A percentile compares a stretch with the other conserved stretches of the same genome.
phyloP scores from a whole-genome alignment of 2,888 invertebrate genomes.

The Drosophila picticornis region DNA sequence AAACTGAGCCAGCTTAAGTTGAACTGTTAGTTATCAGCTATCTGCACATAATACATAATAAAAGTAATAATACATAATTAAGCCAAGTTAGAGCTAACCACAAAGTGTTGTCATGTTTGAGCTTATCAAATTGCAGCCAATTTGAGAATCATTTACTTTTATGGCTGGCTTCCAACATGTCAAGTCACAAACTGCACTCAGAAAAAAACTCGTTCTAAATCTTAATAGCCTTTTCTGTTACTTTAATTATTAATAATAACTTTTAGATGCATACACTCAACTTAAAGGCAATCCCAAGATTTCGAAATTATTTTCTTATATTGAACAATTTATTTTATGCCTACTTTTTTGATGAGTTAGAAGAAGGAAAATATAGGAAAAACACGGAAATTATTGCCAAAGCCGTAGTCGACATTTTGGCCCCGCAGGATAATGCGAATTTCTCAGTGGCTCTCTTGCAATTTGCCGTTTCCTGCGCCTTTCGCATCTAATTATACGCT shows the following conservation, averaged over 20 bases:
- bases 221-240: no score
- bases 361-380: slow-evolving; percentile 28
- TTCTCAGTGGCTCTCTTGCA: slow-evolving; percentile 54
- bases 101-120: slow-evolving; percentile 40
- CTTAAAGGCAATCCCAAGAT: no score
- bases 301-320: not conserved
- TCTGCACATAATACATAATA: slow-evolving; percentile 42
- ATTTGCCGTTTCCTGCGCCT: slow-evolving; percentile 75
- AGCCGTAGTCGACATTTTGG: slow-evolving; percentile 36
- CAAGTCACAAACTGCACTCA: slow-evolving; percentile 9
- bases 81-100: slow-evolving; percentile 8
- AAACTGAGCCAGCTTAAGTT: slow-evolving; percentile 20
- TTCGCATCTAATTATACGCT: slow-evolving; percentile 69
- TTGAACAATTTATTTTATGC: not conserved
- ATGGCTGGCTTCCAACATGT: slow-evolving; percentile 62
- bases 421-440: slow-evolving; percentile 72
- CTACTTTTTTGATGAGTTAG: not conserved
- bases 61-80: slow-evolving; percentile 5
- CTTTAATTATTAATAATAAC: no score
- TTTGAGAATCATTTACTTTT: slow-evolving; percentile 74
- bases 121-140: slow-evolving; percentile 63
- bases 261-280: no score
- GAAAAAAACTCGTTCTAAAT: not conserved
- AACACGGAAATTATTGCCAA: slow-evolving; percentile 56
- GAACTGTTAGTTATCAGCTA: slow-evolving; percentile 22